Evolutionary conservation across 2,113 vertebrate species (phyloP).

Genomic region (Eptesicus fuscus): DNA sequence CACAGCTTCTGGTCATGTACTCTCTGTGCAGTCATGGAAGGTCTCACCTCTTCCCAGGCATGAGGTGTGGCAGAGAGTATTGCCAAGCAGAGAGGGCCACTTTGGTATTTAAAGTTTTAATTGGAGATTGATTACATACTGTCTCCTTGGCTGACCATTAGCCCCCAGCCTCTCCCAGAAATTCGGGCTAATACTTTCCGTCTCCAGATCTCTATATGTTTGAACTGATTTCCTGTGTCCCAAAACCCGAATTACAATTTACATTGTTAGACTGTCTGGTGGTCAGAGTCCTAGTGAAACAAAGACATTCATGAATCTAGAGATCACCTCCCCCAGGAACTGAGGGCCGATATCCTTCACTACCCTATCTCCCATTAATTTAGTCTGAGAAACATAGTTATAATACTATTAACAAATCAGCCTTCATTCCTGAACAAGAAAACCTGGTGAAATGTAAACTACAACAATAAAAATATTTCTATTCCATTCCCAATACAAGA

Average conservation of each 20-base stretch:
- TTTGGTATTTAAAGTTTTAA: neutral
- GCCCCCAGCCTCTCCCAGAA: neutral
- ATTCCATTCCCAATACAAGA: conserved; percentile 19
- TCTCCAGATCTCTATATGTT: neutral
- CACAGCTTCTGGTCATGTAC: neutral
- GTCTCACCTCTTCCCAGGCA: neutral
- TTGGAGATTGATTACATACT: accelerated
- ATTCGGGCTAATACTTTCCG: neutral
- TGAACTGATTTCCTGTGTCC: neutral
- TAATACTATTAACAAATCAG: neutral
- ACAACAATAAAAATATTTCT: neutral
- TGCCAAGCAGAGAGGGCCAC: accelerated
- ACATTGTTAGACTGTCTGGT: neutral
- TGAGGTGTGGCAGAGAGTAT: neutral
- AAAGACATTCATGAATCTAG: neutral
- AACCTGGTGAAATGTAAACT: neutral
- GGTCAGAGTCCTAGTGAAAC: neutral
- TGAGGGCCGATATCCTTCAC: neutral
- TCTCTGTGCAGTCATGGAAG: neutral
- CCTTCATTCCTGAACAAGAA: neutral
- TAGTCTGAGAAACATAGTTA: neutral
- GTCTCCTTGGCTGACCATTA: neutral
- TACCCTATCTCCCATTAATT: neutral
- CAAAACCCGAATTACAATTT: neutral
- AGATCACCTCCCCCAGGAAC: neutral